phyloP scores from a whole-genome alignment of 1,140 invertebrate species.

The Trichomalopsis sarcophagae region DNA sequence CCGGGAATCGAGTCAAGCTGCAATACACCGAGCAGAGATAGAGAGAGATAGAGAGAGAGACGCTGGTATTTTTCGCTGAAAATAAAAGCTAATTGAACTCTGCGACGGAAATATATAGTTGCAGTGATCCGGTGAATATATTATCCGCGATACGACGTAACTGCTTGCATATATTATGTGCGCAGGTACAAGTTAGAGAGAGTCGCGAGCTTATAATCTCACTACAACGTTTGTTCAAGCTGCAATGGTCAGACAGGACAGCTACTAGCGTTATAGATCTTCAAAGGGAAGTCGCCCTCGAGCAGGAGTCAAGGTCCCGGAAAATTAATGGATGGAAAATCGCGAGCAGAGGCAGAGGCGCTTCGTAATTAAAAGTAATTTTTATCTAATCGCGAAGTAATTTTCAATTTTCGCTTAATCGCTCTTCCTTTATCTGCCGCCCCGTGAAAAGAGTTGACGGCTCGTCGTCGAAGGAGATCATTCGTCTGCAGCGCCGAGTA shows the following conservation, averaged over 20 bases:
- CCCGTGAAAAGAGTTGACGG: neutral
- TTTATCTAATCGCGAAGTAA: slow-evolving; percentile 22
- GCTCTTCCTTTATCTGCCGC: neutral
- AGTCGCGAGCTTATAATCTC: too few relatives aligned
- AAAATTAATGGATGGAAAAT: neutral
- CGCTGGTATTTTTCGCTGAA: slow-evolving; percentile 5
- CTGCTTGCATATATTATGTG: neutral
- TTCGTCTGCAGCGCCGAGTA: slow-evolving; percentile 36
- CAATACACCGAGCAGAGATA: neutral
- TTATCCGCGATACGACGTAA: slow-evolving; percentile 6
- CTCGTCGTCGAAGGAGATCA: slow-evolving; percentile 39
- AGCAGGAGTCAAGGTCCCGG: neutral
- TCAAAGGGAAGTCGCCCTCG: neutral
- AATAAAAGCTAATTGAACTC: slow-evolving; percentile 41
- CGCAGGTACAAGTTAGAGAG: too few relatives aligned
- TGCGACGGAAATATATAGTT: slow-evolving; percentile 36
- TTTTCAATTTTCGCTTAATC: slow-evolving; percentile 24
- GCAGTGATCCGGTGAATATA: slow-evolving; percentile 13
- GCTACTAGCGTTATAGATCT: too few relatives aligned
- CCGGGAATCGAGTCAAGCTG: slow-evolving; percentile 22
- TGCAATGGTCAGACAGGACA: too few relatives aligned
- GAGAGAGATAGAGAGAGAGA: neutral
- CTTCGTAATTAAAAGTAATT: slow-evolving; percentile 5
- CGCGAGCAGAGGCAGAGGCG: neutral
- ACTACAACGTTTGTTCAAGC: too few relatives aligned